These are phyloP conservation scores for Zalophus californianus DNA, from an alignment of 2,797 vertebrate genomes.

Conservation along the genomic window DNA sequence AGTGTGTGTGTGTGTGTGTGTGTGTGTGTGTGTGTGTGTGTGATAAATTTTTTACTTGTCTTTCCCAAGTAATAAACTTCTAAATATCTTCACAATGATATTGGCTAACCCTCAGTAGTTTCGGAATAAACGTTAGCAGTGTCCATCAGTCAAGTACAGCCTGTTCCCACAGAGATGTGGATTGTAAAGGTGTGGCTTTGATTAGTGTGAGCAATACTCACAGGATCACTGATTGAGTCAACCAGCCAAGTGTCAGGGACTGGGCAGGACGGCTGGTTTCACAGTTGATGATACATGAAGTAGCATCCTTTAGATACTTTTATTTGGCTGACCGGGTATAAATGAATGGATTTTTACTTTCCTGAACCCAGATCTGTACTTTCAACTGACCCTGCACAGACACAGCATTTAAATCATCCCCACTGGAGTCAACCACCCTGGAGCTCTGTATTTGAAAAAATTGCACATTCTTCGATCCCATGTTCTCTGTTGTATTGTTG, in stretches of 20 bases:
- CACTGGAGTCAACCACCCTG: background rate
- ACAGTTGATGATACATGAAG: background rate
- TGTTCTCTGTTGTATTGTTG: background rate
- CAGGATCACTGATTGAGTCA: background rate
- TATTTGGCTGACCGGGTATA: background rate
- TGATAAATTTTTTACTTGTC: background rate
- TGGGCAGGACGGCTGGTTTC: background rate
- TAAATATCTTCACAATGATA: background rate
- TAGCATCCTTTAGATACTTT: background rate
- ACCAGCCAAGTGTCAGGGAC: background rate
- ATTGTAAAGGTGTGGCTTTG: background rate
- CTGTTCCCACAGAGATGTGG: background rate
- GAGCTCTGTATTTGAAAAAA: background rate
- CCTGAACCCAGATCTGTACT: background rate
- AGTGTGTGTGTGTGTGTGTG: background rate
- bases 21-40: background rate
- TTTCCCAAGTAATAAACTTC: constrained; percentile 17
- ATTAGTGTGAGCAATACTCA: background rate
- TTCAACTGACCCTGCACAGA: background rate
- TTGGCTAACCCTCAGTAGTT: background rate
- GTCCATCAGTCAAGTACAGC: background rate
- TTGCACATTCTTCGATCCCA: fast-evolving
- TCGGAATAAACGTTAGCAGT: constrained; percentile 19
- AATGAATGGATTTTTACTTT: background rate
- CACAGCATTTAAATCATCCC: background rate